Evolutionary conservation across 64 coral and sea anemone genomes (phyloP).

Genomic region (Hydrozoanthus tunicans): DNA sequence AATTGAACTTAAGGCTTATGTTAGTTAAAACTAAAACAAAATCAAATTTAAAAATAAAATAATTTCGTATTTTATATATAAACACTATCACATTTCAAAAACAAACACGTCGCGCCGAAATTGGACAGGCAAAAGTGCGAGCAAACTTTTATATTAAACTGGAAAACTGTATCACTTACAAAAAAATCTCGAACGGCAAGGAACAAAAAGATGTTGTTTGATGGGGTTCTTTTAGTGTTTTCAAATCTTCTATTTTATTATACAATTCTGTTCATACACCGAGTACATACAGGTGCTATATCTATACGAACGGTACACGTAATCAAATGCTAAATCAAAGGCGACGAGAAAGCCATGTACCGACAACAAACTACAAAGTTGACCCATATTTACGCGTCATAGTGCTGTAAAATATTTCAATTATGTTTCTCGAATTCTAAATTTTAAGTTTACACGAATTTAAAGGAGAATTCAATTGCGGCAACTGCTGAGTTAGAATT

Average conservation of each 20-base stretch:
- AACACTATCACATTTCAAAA: no score
- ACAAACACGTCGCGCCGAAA: no score
- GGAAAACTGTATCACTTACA: no score
- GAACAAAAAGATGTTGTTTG: no score
- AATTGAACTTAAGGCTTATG: no score
- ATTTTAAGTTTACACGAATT: neutral
- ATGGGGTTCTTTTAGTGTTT: neutral
- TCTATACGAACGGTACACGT: slow-evolving; percentile 38
- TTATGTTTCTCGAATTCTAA: neutral
- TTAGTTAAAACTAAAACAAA: no score
- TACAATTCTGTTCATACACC: neutral
- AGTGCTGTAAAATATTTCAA: neutral
- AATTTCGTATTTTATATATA: no score
- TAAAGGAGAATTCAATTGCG: slow-evolving; percentile 17
- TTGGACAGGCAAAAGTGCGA: no score
- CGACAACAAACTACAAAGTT: neutral
- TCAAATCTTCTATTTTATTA: neutral
- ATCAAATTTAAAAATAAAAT: no score
- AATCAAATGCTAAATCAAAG: slow-evolving; percentile 37
- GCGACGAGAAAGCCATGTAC: neutral
- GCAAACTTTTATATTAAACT: no score
- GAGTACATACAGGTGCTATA: slow-evolving; percentile 42
- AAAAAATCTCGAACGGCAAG: no score
- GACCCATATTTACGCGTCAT: neutral
- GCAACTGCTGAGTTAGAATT: slow-evolving; percentile 40